Evolutionary conservation across 2,888 invertebrate species (phyloP), one percentile per base, ranked within the genome.

Genomic region (Cancer borealis): DNA sequence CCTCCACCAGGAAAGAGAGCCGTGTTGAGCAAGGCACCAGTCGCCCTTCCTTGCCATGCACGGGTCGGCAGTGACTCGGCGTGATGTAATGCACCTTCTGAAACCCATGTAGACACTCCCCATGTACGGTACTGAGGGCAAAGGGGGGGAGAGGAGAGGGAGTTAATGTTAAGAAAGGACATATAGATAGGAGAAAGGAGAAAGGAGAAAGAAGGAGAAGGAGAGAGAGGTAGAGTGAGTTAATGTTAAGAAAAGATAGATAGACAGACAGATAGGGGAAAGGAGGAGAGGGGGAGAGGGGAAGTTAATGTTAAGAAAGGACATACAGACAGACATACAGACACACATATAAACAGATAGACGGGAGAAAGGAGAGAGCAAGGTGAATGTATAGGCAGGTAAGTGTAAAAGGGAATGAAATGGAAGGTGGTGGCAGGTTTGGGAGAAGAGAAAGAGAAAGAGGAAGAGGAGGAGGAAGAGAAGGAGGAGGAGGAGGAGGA

Each of bases 1-100:
- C 96, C 96, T 96, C 96, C 1, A 96, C 95, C 90, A 96, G 96
- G 87, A 96, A 95, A 21, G 96, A 96, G 66, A 96, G 96, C 91
- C 96, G 96, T 39, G 96, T 96, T 92, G 96, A 96, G 95, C 96
- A 96, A 39, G 95, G 60, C 17, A 96, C 95, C 95, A 93, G 96
- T 0, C 96, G 96, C n/a, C 96, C 96, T 96, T 96, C 96, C 96
- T 96, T 95, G 30, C 95, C 95, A 26, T 95, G 92, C 5, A 96
- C 96, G 73, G 96, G 96, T 5, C 96, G 95, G 93, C 96, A 96
- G 91, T 96, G 96, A 60, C 96, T 96, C 0, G 96, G 96, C 5
- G 97, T 97, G 94, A 97, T 96, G 96, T 97, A 97, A 96, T 97
- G 97, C 91, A 97, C 96, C 3, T 96, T 96, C 96, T 97, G 97